Evolutionary conservation across 1,140 invertebrate species (phyloP).

Genomic region (Trichonephila clavata): DNA sequence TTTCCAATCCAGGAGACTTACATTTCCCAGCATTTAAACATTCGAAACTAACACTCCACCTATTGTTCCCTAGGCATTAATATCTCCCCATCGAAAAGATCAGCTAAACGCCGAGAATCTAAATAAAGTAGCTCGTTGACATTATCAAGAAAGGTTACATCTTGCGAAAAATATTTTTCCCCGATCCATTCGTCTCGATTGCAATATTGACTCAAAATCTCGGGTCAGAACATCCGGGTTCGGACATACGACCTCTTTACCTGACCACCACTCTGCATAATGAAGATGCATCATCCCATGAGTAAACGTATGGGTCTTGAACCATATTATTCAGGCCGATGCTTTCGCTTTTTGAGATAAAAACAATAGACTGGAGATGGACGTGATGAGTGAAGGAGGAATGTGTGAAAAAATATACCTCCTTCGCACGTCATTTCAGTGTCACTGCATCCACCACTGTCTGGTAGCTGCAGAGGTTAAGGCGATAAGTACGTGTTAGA

Average conservation of each 20-base stretch:
- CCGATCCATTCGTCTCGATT: not conserved
- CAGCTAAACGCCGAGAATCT: too few relatives aligned
- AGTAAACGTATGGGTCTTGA: not conserved
- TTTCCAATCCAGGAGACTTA: too few relatives aligned
- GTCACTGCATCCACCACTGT: not conserved
- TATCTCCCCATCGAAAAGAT: not conserved
- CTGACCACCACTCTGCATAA: not conserved
- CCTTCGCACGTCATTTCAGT: not conserved
- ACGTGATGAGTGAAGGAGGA: not conserved
- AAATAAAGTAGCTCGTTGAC: too few relatives aligned
- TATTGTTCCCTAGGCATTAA: not conserved
- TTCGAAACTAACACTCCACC: too few relatives aligned
- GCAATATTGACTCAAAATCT: slow-evolving; percentile 1
- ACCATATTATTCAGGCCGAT: not conserved
- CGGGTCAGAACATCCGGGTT: not conserved
- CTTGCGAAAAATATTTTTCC: not conserved
- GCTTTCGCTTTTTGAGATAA: not conserved
- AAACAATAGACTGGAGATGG: not conserved
- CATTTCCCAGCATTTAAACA: too few relatives aligned
- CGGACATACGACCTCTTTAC: not conserved
- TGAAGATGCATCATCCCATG: not conserved
- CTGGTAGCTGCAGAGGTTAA: not conserved
- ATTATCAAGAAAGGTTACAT: not conserved
- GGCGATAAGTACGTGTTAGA: slow-evolving; percentile 5
- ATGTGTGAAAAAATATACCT: slow-evolving; percentile 20